Evolutionary conservation across 2,888 invertebrate genomes (phyloP).

Genomic region (Limnephilus lunatus): DNA sequence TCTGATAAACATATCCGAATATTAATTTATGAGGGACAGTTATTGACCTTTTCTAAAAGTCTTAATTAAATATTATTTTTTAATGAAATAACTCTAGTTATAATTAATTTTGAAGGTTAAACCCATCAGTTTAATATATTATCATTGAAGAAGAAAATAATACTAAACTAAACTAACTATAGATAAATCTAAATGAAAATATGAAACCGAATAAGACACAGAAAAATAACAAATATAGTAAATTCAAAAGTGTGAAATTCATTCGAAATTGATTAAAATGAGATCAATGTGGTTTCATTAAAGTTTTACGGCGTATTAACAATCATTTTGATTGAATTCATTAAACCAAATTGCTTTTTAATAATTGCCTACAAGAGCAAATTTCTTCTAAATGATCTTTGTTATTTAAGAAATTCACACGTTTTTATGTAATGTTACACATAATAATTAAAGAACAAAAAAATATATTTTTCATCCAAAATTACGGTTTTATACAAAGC

Average conservation of each 20-base stretch:
- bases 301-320: not conserved
- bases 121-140: too few relatives aligned
- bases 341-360: not conserved
- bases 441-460: not conserved
- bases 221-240: too few relatives aligned
- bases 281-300: not conserved
- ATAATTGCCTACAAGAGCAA: not conserved
- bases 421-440: not conserved
- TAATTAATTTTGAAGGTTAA: too few relatives aligned
- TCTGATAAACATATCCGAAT: too few relatives aligned
- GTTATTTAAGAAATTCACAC: not conserved
- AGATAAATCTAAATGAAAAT: too few relatives aligned
- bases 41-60: too few relatives aligned
- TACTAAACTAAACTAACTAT: too few relatives aligned
- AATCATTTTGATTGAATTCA: not conserved
- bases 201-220: too few relatives aligned
- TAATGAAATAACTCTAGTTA: too few relatives aligned
- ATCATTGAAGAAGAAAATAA: too few relatives aligned
- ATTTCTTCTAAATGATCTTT: not conserved
- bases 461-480: not conserved
- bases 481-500: not conserved
- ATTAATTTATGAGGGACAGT: too few relatives aligned
- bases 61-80: too few relatives aligned
- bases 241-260: not conserved
- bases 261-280: not conserved